Evolutionary conservation across 2,888 invertebrate species (phyloP), one percentile per base, ranked within the genome.

Genomic region (Brachyopa scutellaris): DNA sequence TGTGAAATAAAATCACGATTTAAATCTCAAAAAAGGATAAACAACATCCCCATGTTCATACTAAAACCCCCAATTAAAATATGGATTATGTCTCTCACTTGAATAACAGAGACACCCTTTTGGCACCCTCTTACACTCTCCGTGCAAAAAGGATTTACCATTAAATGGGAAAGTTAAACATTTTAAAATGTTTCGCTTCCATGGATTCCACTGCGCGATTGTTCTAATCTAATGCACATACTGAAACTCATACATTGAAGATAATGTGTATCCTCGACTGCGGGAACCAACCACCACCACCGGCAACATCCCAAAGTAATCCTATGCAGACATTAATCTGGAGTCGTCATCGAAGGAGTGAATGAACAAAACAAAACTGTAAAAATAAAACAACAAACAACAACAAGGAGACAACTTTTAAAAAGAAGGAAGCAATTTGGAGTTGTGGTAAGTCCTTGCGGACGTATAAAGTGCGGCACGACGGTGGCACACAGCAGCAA

Each of bases 51-150:
- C 55, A 51, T 79, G 57, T 23, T 19, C 9, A 26, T 26, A 61
- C 53, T 45, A 69, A 74, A 77, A 74, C 62, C 51, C 67, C 84
- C 87, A 88, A 88, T 88, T 88, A 87, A 87, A 87, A 82, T 42
- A 82, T 55, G 86, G 88, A 86, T 89, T 88, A 88, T 80, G 85
- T 85, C 86, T 85, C 86, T 87, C 86, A 88, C 88, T 89, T 87
- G 86, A 88, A 88, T 87, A 85, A 85, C 85, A 85, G 69, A 66
- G 64, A 61, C 26, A 40, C 38, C 47, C 59, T 11, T 47, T 38
- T 40, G n/a, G 42, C 42, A 36, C 17, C 21, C 36, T 6, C 38
- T 19, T 9, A 6, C 21, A 38, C 33, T 57, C 47, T 61, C 31
- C 42, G 55, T 33, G 51, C 47, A 29, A 62, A 62, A 79, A 67